Evolutionary conservation across 2,113 vertebrate species (phyloP).

Genomic region (Okapia johnstoni): DNA sequence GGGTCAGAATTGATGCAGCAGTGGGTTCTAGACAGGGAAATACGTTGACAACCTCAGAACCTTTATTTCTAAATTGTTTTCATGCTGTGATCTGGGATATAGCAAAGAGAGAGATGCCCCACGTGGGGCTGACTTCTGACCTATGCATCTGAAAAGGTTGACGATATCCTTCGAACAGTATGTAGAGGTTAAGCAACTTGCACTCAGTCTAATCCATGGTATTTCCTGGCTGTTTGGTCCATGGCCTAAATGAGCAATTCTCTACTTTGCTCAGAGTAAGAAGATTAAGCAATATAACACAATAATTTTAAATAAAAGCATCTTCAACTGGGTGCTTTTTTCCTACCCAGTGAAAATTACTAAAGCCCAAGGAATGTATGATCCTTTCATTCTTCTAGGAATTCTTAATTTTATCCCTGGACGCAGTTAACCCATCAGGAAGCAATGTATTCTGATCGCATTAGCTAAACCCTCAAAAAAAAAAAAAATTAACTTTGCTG

Average conservation of each 20-base stretch:
- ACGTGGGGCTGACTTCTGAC: neutral
- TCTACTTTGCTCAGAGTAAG: neutral
- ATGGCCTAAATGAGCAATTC: neutral
- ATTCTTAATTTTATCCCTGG: neutral
- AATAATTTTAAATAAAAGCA: neutral
- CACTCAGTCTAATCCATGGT: neutral
- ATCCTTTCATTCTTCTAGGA: neutral
- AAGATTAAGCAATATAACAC: neutral
- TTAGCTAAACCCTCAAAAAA: constrained; percentile 11
- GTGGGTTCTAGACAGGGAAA: neutral
- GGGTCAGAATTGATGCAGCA: neutral
- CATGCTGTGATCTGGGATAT: neutral
- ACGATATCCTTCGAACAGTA: neutral
- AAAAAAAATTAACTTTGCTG: neutral
- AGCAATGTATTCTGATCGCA: neutral
- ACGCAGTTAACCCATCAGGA: neutral
- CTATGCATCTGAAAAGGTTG: neutral
- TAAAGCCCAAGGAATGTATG: neutral
- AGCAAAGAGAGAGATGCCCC: neutral
- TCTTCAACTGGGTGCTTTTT: neutral
- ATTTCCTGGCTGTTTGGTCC: neutral
- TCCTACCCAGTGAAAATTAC: neutral
- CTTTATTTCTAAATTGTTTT: neutral
- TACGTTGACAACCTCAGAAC: neutral
- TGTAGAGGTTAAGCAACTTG: neutral